Percentiles rank a stretch among this genome's conserved stretches.
Conservation (phyloP, 2,888 invertebrate genomes). For the Drosophila buzzatii region DNA sequence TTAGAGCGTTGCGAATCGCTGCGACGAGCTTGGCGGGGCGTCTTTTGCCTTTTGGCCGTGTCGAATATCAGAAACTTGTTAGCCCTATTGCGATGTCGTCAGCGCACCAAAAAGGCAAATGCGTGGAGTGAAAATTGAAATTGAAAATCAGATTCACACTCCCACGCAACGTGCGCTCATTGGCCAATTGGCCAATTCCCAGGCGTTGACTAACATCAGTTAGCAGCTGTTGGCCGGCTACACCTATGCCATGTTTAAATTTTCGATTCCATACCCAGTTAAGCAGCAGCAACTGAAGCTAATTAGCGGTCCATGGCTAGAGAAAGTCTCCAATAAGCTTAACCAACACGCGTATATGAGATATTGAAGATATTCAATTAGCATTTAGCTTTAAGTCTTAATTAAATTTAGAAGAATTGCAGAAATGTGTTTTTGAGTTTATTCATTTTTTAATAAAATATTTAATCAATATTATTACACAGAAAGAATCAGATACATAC, state of each 20-base stretch:
- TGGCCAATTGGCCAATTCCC: constrained; percentile 55
- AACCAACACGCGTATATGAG: neutral
- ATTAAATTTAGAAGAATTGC: neutral
- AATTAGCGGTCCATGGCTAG: constrained; percentile 32
- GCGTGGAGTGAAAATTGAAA: constrained; percentile 1
- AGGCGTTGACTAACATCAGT: constrained; percentile 43
- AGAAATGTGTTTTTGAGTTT: no score
- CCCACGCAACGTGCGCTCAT: constrained; percentile 46
- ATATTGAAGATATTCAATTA: neutral
- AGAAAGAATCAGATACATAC: no score
- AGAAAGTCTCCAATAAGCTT: constrained; percentile 36
- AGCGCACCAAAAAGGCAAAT: constrained; percentile 5
- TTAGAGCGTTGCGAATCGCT: constrained; percentile 52
- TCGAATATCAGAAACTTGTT: constrained; percentile 58
- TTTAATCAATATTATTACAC: no score
- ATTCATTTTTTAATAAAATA: no score
- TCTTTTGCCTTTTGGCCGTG: constrained; percentile 12
- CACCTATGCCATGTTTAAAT: constrained; percentile 26
- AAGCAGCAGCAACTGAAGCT: constrained; percentile 22
- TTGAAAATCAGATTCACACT: constrained; percentile 23
- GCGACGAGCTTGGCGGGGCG: constrained; percentile 11
- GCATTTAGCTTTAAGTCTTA: neutral
- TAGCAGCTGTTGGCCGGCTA: constrained; percentile 47
- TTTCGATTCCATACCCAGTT: constrained; percentile 22
- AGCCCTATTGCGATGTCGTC: constrained; percentile 54